Evolutionary conservation across 2,888 invertebrate genomes (phyloP), one percentile per base, ranked within the genome.

Genomic region (Metalampra italica): DNA sequence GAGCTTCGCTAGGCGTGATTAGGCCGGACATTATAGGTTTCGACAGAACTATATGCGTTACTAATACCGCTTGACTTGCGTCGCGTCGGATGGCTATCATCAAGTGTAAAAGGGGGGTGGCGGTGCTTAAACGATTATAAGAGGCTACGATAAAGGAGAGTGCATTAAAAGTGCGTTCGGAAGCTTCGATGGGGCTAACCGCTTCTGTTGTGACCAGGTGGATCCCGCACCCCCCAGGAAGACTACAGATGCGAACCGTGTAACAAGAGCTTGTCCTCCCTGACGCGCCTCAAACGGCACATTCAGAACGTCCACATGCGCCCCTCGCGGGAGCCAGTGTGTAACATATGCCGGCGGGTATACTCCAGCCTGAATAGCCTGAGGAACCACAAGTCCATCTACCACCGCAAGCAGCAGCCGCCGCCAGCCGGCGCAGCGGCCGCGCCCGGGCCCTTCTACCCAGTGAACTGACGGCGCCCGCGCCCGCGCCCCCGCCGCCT

Each of bases 231-330:
- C 90, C 92, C 93, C 92, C 93, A 93, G 88, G 95, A 95, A 91
- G 95, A 95, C 91, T 95, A 95, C 92, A 93, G 95, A 88, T 96
- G 95, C 91, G 95, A 95, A 92, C 95, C 95, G 73, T 96, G 95
- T 94, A 95, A 95, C 93, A 96, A 96, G 92, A 95, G 94, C 90
- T 91, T 96, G 79, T 95, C 95, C 77, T 95, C 95, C 71, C 91
- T 95, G 85, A 95, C 95, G 75, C 93, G 95, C 80, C 93, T 96
- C 91, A 96, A 95, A 92, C 93, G 96, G 75, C 96, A 96, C 91
- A 96, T 95, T 91, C 96, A 96, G 92, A 96, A 96, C 91, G 96
- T 96, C 74, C 96, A 96, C 91, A 95, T 95, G 94, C 92, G 95
- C 75, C 96, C 96, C 72, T 95, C 95, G 82, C 93, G 96, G 91